Conservation (phyloP, 1,140 invertebrate genomes). For the Meteorus sp. region DNA sequence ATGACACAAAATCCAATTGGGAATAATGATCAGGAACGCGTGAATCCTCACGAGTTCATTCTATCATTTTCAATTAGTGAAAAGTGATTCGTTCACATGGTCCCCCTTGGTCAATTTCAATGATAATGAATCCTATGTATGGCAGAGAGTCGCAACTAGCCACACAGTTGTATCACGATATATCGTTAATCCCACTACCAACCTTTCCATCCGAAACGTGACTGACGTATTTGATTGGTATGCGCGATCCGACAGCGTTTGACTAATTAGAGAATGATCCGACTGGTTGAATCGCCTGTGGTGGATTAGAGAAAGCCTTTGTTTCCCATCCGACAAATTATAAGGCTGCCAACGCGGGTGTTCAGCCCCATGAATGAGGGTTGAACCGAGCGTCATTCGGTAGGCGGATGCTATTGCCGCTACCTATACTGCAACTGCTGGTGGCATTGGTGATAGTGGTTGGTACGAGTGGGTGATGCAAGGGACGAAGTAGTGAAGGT, state of each 20-base stretch:
- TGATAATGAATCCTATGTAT: too few relatives aligned
- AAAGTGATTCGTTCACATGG: too few relatives aligned
- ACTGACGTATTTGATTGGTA: constrained; percentile 25
- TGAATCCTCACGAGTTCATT: too few relatives aligned
- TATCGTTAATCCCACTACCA: not conserved
- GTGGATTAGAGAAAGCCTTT: constrained; percentile 45
- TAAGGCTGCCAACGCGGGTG: constrained; percentile 31
- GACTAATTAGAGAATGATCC: constrained; percentile 35
- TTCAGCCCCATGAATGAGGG: constrained; percentile 13
- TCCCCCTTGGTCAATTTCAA: too few relatives aligned
- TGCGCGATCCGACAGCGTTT: constrained; percentile 25
- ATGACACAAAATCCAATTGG: too few relatives aligned
- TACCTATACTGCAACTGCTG: too few relatives aligned
- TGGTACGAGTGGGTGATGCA: too few relatives aligned
- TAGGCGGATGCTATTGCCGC: constrained; percentile 5
- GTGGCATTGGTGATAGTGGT: not conserved
- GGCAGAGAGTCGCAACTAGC: too few relatives aligned
- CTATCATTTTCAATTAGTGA: too few relatives aligned
- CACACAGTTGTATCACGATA: too few relatives aligned
- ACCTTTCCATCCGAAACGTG: too few relatives aligned
- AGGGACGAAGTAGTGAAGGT: constrained; percentile 9
- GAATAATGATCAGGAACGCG: too few relatives aligned
- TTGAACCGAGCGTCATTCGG: constrained; percentile 12
- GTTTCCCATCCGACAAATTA: constrained; percentile 46
- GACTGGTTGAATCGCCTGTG: constrained; percentile 38